Evolutionary conservation across 2,888 invertebrate genomes (phyloP), one percentile per base, ranked within the genome.

Genomic region (Andrena marginata): DNA sequence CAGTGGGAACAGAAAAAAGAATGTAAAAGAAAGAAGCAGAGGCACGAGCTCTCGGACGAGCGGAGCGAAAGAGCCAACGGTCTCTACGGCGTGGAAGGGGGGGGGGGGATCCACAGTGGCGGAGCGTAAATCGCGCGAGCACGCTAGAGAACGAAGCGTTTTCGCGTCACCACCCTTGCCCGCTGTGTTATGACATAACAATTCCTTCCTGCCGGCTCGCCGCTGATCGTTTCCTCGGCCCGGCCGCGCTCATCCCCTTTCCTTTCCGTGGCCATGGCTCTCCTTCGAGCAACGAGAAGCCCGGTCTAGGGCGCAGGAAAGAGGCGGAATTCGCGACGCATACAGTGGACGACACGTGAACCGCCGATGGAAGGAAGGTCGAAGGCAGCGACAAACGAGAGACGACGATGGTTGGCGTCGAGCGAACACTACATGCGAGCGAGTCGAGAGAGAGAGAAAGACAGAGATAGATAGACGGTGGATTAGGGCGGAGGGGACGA

Each of bases 371-470:
- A n/a, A 51, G 51, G 20, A 71, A 68, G 56, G 72, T 42, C 54
- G 51, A 51, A 20, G 26, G 56, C 20, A 67, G 33, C 59, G 56
- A 2, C 63, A 70, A 60, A 16, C 60, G 29, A 20, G 62, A 62
- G 68, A 75, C 63, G 56, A 60, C 29, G 77, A 26, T 74, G 54
- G 16, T 51, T 20, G 56, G 56, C 20, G 10, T 29, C 65, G 60
- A 82, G 80, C 68, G 73, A 72, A 69, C 62, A 31, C 26, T 72
- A 64, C 68, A 56, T 74, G 77, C 80, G 77, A 80, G n/a, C 26
- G 13, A 72, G n/a, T 26, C n/a, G 51, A 69, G 54, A 33, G 8
- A 60, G 74, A 80, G 65, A 65, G 60, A 85, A 26, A 73, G 60
- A 65, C 49, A 69, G 63, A 54, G 49, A 6, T 13, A 54, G 49